Percentiles rank a stretch among this genome's conserved stretches.
These are phyloP conservation scores for Myopa testacea DNA, from an alignment of 2,888 invertebrate genomes.

Conservation along the genomic window DNA sequence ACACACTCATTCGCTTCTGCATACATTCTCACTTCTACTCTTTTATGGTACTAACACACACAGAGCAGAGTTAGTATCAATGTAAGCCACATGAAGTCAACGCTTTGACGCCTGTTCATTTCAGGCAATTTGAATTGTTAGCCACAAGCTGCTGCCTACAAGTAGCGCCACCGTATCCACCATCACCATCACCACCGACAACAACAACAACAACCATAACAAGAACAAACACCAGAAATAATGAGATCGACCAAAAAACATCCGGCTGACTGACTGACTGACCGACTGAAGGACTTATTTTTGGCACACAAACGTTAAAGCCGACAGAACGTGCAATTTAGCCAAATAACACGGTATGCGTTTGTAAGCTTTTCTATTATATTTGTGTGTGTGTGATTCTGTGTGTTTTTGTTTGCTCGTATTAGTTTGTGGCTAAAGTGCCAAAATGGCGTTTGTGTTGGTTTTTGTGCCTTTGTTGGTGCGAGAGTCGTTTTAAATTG, in stretches of 20 bases:
- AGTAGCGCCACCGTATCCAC: not conserved
- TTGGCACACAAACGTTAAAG: not conserved
- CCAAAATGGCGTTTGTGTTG: conserved; percentile 22
- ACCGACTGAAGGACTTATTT: not conserved
- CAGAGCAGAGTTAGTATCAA: not conserved
- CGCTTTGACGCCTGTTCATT: not conserved
- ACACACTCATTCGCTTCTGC: not conserved
- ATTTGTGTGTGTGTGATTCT: conserved; percentile 11
- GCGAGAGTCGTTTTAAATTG: conserved; percentile 1
- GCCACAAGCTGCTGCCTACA: not conserved
- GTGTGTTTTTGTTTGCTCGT: not conserved
- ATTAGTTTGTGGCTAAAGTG: conserved; percentile 33
- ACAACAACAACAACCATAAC: not conserved
- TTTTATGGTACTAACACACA: too few species aligned
- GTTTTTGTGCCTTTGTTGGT: not conserved
- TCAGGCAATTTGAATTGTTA: not conserved
- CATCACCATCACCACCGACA: not conserved
- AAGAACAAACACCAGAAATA: not conserved
- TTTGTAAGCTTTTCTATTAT: too few species aligned
- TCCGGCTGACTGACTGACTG: not conserved
- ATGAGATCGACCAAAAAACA: not conserved
- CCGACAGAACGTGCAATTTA: too few species aligned
- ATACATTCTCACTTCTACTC: not conserved
- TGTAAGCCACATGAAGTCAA: not conserved
- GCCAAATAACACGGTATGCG: too few species aligned